Evolutionary conservation across 2,888 invertebrate species (phyloP).

Genomic region (Eupithecia subumbrata): DNA sequence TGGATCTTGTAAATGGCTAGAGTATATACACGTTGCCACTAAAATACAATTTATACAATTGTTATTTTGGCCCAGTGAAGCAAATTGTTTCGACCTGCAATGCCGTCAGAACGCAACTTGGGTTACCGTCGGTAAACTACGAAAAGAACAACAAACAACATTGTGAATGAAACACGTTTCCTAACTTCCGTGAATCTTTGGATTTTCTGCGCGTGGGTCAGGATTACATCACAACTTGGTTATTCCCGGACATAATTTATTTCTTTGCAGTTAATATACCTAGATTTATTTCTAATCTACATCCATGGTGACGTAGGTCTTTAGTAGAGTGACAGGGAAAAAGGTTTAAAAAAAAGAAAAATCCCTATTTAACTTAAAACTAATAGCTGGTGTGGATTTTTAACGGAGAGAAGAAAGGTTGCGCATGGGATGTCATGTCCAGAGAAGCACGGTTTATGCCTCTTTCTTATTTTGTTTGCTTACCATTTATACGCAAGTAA

Average conservation of each 20-base stretch:
- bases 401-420: no score
- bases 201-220: conserved; percentile 27
- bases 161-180: conserved; percentile 22
- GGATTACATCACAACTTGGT: conserved; percentile 33
- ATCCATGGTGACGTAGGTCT: no score
- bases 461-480: not conserved
- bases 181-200: conserved; percentile 8
- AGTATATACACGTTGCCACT: not conserved
- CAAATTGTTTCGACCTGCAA: not conserved
- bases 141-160: conserved; percentile 4
- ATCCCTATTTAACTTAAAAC: no score
- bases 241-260: conserved; percentile 26
- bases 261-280: not conserved
- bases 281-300: not conserved
- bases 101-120: not conserved
- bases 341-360: no score
- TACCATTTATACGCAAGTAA: not conserved
- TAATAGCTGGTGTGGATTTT: no score
- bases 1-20: not conserved
- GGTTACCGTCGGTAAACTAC: not conserved
- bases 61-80: not conserved
- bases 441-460: no score
- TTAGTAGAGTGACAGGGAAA: no score
- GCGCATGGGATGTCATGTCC: no score
- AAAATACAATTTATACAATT: no score